Conservation (phyloP, 2,113 vertebrate genomes). For the Crocuta crocuta region DNA sequence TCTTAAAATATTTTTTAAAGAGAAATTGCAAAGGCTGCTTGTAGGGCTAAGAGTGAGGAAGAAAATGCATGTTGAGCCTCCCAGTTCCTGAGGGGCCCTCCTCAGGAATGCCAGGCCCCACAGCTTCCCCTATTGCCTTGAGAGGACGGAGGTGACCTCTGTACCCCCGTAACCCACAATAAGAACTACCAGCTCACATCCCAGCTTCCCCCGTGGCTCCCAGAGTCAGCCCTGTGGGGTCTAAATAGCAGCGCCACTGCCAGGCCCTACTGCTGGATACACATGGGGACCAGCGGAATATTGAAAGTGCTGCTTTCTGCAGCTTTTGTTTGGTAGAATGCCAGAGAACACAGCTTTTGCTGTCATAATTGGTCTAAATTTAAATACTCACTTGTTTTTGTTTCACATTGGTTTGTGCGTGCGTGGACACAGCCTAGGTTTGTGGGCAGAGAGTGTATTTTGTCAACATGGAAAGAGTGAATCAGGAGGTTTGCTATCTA, state of each 20-base stretch:
- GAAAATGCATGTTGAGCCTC: not conserved
- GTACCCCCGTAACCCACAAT: no score
- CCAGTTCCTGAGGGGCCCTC: not conserved
- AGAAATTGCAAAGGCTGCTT: not conserved
- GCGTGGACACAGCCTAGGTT: constrained; percentile 60
- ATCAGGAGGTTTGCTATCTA: constrained; percentile 66
- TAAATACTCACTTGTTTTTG: constrained; percentile 70
- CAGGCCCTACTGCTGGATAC: not conserved
- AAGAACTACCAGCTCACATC: not conserved
- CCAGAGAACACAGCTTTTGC: constrained; percentile 70
- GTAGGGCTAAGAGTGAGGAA: not conserved
- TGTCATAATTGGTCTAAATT: constrained; percentile 71
- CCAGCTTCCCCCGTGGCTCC: not conserved
- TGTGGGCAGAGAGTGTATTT: constrained; percentile 64
- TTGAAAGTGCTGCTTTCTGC: constrained; percentile 43
- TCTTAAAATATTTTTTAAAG: not conserved
- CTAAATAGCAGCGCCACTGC: not conserved
- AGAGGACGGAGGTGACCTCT: not conserved
- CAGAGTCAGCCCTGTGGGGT: not conserved
- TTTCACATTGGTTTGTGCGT: constrained; percentile 64
- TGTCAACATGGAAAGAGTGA: constrained; percentile 67
- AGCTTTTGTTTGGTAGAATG: constrained; percentile 54
- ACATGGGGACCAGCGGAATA: not conserved
- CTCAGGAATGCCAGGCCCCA: not conserved
- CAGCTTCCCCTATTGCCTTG: rapidly evolving